Percentiles rank a stretch among this genome's conserved stretches.
Conservation (phyloP, 2,888 invertebrate genomes). For the Melanostoma scalare region DNA sequence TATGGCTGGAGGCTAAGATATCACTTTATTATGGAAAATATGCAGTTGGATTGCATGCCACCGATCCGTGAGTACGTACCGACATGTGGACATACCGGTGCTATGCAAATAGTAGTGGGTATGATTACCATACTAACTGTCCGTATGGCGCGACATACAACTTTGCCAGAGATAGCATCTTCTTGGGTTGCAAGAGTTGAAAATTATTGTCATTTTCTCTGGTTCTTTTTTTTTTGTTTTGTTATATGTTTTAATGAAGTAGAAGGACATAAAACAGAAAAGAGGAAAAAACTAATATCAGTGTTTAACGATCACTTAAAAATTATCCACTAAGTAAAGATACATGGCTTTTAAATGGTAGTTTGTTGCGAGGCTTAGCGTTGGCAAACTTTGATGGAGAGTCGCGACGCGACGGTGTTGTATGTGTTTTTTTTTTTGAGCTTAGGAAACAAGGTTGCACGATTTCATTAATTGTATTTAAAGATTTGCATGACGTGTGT, state of each 20-base stretch:
- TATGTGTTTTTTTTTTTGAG: neutral
- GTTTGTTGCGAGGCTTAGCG: conserved; percentile 19
- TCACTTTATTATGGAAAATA: conserved; percentile 69
- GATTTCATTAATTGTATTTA: conserved; percentile 23
- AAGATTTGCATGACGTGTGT: conserved; percentile 16
- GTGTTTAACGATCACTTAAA: conserved; percentile 59
- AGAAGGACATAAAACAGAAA: conserved; percentile 39
- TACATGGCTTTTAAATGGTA: conserved; percentile 47
- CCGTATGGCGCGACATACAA: conserved; percentile 30
- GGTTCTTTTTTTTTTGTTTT: conserved; percentile 5
- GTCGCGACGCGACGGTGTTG: neutral
- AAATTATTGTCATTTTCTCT: conserved; percentile 66
- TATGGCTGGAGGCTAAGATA: conserved; percentile 47
- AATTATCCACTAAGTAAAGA: conserved; percentile 60
- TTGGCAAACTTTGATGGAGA: conserved; percentile 1
- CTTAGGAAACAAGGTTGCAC: conserved; percentile 38
- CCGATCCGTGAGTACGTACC: conserved; percentile 1
- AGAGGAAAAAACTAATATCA: conserved; percentile 34
- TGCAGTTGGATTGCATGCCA: conserved; percentile 49
- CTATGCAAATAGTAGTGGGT: conserved; percentile 47
- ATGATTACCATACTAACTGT: conserved; percentile 45
- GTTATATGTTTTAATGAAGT: conserved; percentile 49
- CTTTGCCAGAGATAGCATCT: conserved; percentile 54
- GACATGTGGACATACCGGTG: neutral
- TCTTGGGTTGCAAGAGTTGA: conserved; percentile 18